Base-by-base conservation (phyloP, 2,888 invertebrate genomes). In the Luperina nickerlii region DNA sequence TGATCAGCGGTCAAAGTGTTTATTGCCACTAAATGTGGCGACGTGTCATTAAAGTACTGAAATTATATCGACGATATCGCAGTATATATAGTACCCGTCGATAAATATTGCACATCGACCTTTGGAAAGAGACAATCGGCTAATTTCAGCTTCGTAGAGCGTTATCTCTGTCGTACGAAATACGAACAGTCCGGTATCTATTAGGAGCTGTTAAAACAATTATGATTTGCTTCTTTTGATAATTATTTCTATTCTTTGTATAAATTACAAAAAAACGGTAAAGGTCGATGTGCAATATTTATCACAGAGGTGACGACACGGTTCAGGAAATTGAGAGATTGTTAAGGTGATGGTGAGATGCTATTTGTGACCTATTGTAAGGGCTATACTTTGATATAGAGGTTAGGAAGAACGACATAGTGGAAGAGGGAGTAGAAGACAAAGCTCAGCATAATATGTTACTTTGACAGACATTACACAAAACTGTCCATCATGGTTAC, bases 11-110 rank as follows among this genome's bases (percentile, higher is more conserved):
- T 24, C 67, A 45, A n/a, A 48, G 62, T 67, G 65, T 81, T 87
- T 84, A 87, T 71, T 74, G 81, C 62, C 87, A 76, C 66, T 82
- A 78, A 86, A 87, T 68, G 79, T 77, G 57, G 78, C 70, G 68
- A 72, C 20, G 78, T 63, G 71, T 32, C 79, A 70, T 79, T 79
- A 85, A 76, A 85, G 76, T 68, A 76, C 73, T 66, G 65, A 81
- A 80, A 81, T 85, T 45, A 82, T 82, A 82, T 75, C 71, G 81
- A 42, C 32, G 48, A 45, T 67, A 63, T 71, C 65, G 8, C 68
- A 51, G 15, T 15, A 24, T n/a, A 0, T n/a, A n/a, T n/a, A n/a
- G n/a, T n/a, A n/a, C n/a, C n/a, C n/a, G n/a, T n/a, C n/a, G n/a
- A n/a, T n/a, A n/a, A n/a, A n/a, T n/a, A n/a, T n/a, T n/a, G n/a